Conservation (phyloP, 2,888 invertebrate genomes). For the Heliconius sara region DNA sequence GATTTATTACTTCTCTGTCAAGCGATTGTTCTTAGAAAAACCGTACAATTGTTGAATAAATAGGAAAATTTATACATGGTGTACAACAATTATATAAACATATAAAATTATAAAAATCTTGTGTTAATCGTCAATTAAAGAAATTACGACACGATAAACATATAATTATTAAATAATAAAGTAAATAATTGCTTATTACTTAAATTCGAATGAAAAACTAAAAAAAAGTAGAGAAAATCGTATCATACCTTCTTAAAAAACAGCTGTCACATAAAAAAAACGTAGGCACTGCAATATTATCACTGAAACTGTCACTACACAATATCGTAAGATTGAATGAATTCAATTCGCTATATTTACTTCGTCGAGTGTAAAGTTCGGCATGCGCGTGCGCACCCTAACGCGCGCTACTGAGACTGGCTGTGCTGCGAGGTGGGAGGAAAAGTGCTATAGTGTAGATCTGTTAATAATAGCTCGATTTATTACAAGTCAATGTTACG, state of each 20-base stretch:
- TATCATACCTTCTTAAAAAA: neutral
- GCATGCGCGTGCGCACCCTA: conserved; percentile 68
- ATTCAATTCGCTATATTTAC: conserved; percentile 54
- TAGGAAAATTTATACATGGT: neutral
- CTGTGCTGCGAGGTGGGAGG: conserved; percentile 70
- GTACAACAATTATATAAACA: neutral
- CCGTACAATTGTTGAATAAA: conserved; percentile 12
- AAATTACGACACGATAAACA: neutral
- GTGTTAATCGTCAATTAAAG: neutral
- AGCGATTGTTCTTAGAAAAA: conserved; percentile 32
- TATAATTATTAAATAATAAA: neutral
- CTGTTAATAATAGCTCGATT: conserved; percentile 25
- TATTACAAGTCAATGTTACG: conserved; percentile 24
- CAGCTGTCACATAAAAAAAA: neutral
- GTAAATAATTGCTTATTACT: neutral
- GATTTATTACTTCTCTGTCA: conserved; percentile 51
- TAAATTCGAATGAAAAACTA: neutral
- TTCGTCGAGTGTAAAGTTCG: conserved; percentile 45
- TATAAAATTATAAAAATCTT: neutral
- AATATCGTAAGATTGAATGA: conserved; percentile 42
- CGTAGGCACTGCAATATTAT: conserved; percentile 37
- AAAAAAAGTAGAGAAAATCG: neutral
- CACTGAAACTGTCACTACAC: conserved; percentile 58
- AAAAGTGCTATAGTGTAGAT: conserved; percentile 5
- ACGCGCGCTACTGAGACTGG: conserved; percentile 74